These are phyloP conservation scores for Dendronephthya gigantea DNA, from an alignment of 64 coral and sea anemone species.

Conservation along the genomic window DNA sequence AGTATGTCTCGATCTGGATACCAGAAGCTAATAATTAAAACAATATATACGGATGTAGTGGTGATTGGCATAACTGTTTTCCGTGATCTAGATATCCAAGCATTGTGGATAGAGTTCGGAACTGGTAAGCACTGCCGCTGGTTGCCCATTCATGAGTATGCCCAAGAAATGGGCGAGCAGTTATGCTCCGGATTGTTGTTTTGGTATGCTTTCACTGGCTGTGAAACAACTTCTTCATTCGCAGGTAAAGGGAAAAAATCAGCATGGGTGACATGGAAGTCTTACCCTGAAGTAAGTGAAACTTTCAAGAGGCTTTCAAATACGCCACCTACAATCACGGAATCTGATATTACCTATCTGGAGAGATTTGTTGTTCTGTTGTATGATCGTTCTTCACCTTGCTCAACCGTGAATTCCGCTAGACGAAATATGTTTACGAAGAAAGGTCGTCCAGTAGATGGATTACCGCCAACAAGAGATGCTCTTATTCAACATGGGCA, in stretches of 20 bases:
- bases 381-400: neutral
- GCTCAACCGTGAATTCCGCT: neutral
- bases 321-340: neutral
- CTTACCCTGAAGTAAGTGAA: constrained; percentile 13
- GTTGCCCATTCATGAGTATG: constrained; percentile 23
- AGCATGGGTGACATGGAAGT: constrained; percentile 28
- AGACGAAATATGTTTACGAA: constrained; percentile 2
- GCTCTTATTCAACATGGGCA: neutral
- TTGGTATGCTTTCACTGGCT: constrained; percentile 17
- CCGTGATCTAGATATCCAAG: neutral
- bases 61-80: constrained; percentile 8
- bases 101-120: constrained; percentile 31
- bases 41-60: constrained; percentile 37
- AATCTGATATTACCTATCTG: neutral
- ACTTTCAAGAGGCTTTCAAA: neutral
- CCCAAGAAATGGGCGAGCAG: neutral
- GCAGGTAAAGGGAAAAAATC: constrained; percentile 24
- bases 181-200: constrained; percentile 7
- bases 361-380: neutral
- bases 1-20: neutral
- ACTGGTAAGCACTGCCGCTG: constrained; percentile 15
- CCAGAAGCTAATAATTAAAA: constrained; percentile 16
- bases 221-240: constrained; percentile 26
- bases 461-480: neutral
- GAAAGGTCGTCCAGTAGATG: neutral